Percentiles rank a stretch among this genome's conserved stretches.
Conservation (phyloP, 2,797 vertebrate genomes). For the Parambassis ranga region DNA sequence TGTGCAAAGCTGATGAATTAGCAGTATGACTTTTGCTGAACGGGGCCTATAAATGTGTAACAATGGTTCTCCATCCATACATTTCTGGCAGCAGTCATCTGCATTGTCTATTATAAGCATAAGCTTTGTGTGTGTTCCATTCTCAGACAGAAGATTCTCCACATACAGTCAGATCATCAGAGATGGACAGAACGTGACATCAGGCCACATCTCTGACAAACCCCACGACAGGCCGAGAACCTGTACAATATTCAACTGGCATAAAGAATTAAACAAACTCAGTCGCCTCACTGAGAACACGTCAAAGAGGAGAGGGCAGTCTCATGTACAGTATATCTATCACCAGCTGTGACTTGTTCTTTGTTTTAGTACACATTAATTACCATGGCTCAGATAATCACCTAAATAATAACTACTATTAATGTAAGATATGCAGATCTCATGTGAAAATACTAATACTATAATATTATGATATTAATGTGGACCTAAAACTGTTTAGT, state of each 20-base stretch:
- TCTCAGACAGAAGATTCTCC: conserved; percentile 70
- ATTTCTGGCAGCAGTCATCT: conserved; percentile 77
- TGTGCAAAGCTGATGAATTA: conserved; percentile 80
- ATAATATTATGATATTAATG: no score
- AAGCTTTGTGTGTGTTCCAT: conserved; percentile 62
- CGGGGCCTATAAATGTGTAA: conserved; percentile 65
- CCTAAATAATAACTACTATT: no score
- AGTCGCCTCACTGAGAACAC: no score
- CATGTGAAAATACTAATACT: no score
- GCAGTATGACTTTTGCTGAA: conserved; percentile 81
- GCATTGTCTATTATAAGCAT: conserved; percentile 72
- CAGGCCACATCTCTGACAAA: conserved; percentile 24
- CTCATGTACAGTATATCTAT: no score
- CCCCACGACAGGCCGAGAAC: conserved; percentile 20
- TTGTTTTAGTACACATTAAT: no score
- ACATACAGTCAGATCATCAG: conserved; percentile 46
- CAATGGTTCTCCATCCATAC: conserved; percentile 78
- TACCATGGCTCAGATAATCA: no score
- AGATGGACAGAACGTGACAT: conserved; percentile 24
- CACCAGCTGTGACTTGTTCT: no score
- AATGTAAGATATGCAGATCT: no score
- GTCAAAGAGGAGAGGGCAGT: no score
- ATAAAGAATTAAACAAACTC: conserved; percentile 5
- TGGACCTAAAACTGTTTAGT: no score
- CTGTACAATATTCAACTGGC: not conserved